phyloP scores from a whole-genome alignment of 2,888 invertebrate genomes.

The Drosophila anomalata region DNA sequence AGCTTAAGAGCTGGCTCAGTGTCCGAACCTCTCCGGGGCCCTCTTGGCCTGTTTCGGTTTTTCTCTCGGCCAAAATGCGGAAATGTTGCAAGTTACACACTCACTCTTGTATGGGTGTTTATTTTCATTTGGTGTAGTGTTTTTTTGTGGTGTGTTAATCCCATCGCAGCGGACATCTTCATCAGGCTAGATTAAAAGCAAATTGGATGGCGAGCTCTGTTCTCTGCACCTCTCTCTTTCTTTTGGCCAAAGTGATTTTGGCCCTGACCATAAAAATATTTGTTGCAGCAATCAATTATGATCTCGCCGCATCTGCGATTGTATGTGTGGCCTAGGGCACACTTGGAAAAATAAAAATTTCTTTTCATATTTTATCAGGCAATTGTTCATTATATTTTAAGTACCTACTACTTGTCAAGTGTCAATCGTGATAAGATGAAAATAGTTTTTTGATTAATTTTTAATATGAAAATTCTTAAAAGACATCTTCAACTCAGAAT shows the following conservation, averaged over 20 bases:
- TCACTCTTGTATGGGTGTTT: constrained; percentile 34
- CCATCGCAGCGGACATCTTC: constrained; percentile 71
- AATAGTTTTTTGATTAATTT: no score
- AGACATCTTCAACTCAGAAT: no score
- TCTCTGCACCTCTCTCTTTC: constrained; percentile 3
- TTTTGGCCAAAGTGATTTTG: constrained; percentile 37
- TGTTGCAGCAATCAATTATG: constrained; percentile 44
- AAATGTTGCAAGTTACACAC: constrained; percentile 68
- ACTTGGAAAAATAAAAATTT: constrained; percentile 8
- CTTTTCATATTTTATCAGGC: no score
- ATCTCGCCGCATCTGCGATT: constrained; percentile 16
- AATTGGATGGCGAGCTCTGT: constrained; percentile 47
- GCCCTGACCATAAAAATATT: constrained; percentile 48
- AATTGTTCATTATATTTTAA: no score
- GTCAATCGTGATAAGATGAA: no score
- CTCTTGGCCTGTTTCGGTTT: not conserved
- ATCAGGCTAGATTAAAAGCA: constrained; percentile 64
- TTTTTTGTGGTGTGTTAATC: constrained; percentile 48
- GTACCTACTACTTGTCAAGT: no score
- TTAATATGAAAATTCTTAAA: no score
- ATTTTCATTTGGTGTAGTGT: constrained; percentile 10
- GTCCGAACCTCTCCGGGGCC: not conserved
- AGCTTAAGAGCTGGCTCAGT: constrained; percentile 55
- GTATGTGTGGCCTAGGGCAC: constrained; percentile 2
- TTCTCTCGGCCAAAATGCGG: constrained; percentile 54